Conservation (phyloP, 2,797 vertebrate species). For the Oreochromis mossambicus region DNA sequence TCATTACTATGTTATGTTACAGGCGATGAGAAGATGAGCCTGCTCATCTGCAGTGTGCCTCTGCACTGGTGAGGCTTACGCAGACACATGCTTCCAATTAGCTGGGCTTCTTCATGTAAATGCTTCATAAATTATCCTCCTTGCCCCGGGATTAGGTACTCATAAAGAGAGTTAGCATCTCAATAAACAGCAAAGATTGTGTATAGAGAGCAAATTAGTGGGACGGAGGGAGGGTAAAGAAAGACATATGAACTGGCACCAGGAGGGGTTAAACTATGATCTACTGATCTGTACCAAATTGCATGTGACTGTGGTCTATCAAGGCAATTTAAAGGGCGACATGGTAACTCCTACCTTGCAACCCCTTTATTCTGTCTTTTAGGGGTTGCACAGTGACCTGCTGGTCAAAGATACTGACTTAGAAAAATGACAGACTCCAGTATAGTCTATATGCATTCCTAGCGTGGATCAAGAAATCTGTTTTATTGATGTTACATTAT, state of each 20-base stretch:
- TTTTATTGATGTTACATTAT: not conserved
- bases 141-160: constrained; percentile 94
- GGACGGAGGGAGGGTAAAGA: constrained; percentile 15
- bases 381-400: not conserved
- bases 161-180: constrained; percentile 96
- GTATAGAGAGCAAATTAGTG: constrained; percentile 67
- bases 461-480: not conserved
- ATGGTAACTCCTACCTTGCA: not conserved
- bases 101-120: constrained; percentile 98
- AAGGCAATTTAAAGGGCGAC: constrained; percentile 7
- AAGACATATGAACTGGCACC: not conserved
- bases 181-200: constrained; percentile 88
- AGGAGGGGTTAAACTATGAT: not conserved
- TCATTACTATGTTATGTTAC: constrained; percentile 49
- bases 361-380: not conserved
- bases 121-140: constrained; percentile 98
- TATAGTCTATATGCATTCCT: not conserved
- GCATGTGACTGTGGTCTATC: not conserved
- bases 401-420: not conserved
- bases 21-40: constrained; percentile 24
- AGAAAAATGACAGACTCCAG: not conserved
- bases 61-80: constrained; percentile 86
- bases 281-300: not conserved
- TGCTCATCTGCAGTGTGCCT: constrained; percentile 83
- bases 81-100: constrained; percentile 99